These are phyloP conservation scores for Osmerus eperlanus DNA, from an alignment of 2,113 vertebrate genomes.

Conservation along the genomic window DNA sequence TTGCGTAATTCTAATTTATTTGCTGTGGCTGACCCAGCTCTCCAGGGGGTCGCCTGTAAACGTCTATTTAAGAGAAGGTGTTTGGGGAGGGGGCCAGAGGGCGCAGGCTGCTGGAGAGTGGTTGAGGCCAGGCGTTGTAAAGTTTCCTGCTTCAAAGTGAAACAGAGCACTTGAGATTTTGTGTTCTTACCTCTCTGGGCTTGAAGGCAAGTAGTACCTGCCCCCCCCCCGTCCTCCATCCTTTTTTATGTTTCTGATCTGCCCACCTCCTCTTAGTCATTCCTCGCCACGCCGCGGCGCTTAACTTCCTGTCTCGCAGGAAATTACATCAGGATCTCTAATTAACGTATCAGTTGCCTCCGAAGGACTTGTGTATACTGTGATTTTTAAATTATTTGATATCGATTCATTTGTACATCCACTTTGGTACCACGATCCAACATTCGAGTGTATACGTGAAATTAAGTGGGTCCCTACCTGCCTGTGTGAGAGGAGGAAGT, in stretches of 20 bases:
- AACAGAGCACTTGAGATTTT: no score
- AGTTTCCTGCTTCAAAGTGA: conserved; percentile 33
- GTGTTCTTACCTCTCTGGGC: no score
- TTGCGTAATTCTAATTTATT: conserved; percentile 93
- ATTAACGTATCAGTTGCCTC: conserved; percentile 58
- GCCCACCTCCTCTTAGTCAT: conserved; percentile 38
- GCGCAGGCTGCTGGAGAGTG: conserved; percentile 67
- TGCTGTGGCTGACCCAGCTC: conserved; percentile 81
- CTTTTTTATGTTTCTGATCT: neutral
- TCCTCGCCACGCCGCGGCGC: conserved; percentile 53
- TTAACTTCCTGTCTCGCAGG: conserved; percentile 54
- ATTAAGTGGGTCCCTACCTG: no score
- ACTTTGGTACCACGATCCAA: conserved; percentile 57
- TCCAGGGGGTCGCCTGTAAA: conserved; percentile 79
- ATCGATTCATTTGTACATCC: conserved; percentile 54
- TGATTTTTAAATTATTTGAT: conserved; percentile 77
- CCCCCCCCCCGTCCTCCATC: neutral
- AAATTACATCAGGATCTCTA: conserved; percentile 61
- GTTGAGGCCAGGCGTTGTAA: conserved; percentile 66
- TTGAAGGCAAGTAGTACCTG: no score
- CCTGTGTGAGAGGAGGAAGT: no score
- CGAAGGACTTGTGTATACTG: conserved; percentile 70
- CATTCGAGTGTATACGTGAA: no score
- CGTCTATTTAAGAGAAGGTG: conserved; percentile 84
- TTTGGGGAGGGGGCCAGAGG: conserved; percentile 59